These are phyloP conservation scores for Silvanus unidentatus DNA, from an alignment of 2,888 invertebrate genomes.

Conservation along the genomic window DNA sequence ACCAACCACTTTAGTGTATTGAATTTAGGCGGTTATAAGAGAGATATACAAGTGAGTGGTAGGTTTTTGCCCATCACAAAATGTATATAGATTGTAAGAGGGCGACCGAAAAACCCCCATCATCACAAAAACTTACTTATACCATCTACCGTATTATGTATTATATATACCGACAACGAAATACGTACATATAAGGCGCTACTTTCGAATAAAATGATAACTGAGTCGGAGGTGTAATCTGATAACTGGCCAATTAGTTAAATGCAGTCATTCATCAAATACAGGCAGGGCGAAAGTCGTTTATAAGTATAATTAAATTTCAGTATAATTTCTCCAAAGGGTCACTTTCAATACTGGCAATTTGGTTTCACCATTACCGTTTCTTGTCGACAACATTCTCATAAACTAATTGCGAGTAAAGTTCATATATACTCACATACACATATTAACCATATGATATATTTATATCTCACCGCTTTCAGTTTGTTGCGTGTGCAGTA, in stretches of 20 bases:
- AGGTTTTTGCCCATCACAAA: slow-evolving; percentile 38
- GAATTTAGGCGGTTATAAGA: slow-evolving; percentile 39
- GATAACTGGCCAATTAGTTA: slow-evolving; percentile 46
- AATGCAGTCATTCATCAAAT: slow-evolving; percentile 46
- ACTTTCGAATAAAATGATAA: background rate
- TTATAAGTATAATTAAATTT: slow-evolving; percentile 24
- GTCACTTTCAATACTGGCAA: slow-evolving; percentile 24
- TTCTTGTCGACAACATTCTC: slow-evolving; percentile 12
- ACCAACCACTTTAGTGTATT: slow-evolving; percentile 47
- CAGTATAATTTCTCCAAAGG: slow-evolving; percentile 39
- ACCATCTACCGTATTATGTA: slow-evolving; percentile 21
- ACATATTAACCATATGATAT: too few relatives aligned
- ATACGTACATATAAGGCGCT: background rate
- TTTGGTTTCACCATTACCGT: too few relatives aligned
- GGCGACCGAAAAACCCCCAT: slow-evolving; percentile 20
- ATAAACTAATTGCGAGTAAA: too few relatives aligned
- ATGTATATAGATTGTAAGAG: slow-evolving; percentile 25
- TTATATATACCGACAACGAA: slow-evolving; percentile 8
- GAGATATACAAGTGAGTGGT: slow-evolving; percentile 8
- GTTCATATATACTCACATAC: too few relatives aligned
- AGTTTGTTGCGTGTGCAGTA: slow-evolving; percentile 25
- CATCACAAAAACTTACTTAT: slow-evolving; percentile 24
- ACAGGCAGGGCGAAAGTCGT: slow-evolving; percentile 32
- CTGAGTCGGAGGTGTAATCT: slow-evolving; percentile 39
- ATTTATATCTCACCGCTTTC: too few relatives aligned